Evolutionary conservation across 2,888 invertebrate genomes (phyloP).

Genomic region (Schizaphis graminum): DNA sequence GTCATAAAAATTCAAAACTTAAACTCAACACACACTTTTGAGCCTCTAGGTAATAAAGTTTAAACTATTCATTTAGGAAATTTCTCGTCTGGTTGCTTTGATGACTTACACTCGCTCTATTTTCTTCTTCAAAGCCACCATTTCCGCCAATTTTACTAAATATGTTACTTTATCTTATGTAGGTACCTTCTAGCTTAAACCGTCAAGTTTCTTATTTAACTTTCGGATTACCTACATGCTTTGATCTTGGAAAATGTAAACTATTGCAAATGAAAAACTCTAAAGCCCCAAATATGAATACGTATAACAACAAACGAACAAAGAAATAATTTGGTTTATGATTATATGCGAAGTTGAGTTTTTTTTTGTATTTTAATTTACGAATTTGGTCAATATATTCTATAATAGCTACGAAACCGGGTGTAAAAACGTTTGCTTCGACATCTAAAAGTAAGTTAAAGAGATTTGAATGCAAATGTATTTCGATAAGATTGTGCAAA

Average conservation of each 20-base stretch:
- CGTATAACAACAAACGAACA: background rate
- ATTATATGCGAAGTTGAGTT: background rate
- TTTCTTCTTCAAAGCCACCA: constrained; percentile 4
- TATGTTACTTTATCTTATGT: background rate
- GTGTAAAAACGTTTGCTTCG: background rate
- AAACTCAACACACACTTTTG: background rate
- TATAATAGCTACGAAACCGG: background rate
- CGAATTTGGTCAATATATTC: background rate
- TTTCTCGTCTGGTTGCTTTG: constrained; percentile 22
- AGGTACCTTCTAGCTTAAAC: too few species aligned
- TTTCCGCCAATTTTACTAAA: constrained; percentile 30
- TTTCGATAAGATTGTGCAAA: background rate
- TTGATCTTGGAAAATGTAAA: constrained; percentile 2
- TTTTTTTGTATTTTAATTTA: background rate
- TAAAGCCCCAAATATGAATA: background rate
- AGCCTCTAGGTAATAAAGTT: constrained; percentile 18
- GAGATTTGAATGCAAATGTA: background rate
- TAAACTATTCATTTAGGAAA: constrained; percentile 21
- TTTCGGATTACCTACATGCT: background rate
- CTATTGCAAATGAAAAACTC: background rate
- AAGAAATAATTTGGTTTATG: background rate
- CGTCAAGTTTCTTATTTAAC: constrained; percentile 24
- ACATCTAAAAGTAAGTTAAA: background rate
- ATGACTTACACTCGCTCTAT: background rate
- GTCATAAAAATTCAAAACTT: background rate